Base-by-base conservation (phyloP, 2,888 invertebrate species). In the Theodoxus fluviatilis region DNA sequence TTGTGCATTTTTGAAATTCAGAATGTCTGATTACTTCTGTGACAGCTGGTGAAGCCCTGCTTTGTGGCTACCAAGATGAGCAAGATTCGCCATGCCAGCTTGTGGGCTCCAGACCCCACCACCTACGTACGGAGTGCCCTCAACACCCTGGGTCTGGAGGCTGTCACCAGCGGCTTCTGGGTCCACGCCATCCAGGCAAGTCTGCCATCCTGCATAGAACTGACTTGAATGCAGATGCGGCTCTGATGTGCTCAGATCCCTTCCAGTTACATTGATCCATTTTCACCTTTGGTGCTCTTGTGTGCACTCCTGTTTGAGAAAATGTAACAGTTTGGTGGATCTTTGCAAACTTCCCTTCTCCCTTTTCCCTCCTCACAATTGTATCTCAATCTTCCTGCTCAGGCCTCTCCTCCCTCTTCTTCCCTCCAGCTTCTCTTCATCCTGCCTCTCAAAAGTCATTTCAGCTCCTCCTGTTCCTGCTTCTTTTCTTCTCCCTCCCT, bases 1-100 rank as follows among this genome's bases (percentile, higher is more conserved):
- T n/a, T n/a, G n/a, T n/a, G n/a, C n/a, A n/a, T n/a, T n/a, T n/a
- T n/a, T n/a, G n/a, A n/a, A n/a, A n/a, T n/a, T n/a, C n/a, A n/a
- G n/a, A n/a, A n/a, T n/a, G n/a, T n/a, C n/a, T n/a, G n/a, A n/a
- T n/a, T n/a, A n/a, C n/a, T n/a, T n/a, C n/a, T n/a, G n/a, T n/a
- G n/a, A n/a, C 95, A 96, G 88, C 92, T 93, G 83, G 89, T 96
- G 0, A 88, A 92, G 71, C 96, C 96, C 0, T 95, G 94, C 1
- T 94, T 93, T 79, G 96, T 97, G 0, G 94, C 94, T 31, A 95
- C 96, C 0, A 96, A 96, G 73, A 79, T 88, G 85, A 80, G 80
- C 71, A 82, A 81, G 71, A 77, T 86, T 43, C 80, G 81, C 31
- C 81, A 76, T 43, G 70, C 85, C 12, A 78, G 77, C 37, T 61